These are phyloP conservation scores for Caerostris extrusa DNA, from an alignment of 1,140 invertebrate genomes.

Conservation along the genomic window DNA sequence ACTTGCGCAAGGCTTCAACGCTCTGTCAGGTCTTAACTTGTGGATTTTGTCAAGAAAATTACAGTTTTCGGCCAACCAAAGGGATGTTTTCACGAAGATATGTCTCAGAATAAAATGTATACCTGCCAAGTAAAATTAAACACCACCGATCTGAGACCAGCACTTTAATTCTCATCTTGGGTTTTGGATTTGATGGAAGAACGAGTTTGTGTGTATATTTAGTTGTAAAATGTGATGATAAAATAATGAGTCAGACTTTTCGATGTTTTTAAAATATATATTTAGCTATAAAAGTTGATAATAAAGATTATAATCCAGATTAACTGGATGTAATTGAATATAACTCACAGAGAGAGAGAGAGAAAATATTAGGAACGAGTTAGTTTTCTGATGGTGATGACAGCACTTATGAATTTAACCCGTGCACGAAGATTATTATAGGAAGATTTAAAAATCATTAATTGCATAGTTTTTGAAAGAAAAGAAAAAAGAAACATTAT, in stretches of 20 bases:
- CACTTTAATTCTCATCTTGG: not conserved
- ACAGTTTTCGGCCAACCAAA: not conserved
- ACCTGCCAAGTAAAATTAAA: not conserved
- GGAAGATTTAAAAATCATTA: too few species aligned
- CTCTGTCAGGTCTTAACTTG: not conserved
- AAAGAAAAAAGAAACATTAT: too few species aligned
- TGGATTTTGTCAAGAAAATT: slow-evolving; percentile 9
- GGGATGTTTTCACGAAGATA: not conserved
- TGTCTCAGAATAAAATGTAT: not conserved
- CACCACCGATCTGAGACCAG: not conserved
- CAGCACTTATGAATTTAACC: too few species aligned
- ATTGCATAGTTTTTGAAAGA: too few species aligned
- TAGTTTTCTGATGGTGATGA: too few species aligned
- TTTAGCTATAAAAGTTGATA: too few species aligned
- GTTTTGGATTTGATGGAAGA: not conserved
- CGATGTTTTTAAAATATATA: too few species aligned
- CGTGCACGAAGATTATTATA: too few species aligned
- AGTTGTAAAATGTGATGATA: not conserved
- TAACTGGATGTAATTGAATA: too few species aligned
- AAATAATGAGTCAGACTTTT: not conserved
- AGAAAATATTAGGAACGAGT: too few species aligned
- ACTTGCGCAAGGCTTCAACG: not conserved
- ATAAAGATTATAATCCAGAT: too few species aligned
- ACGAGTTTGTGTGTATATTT: not conserved
- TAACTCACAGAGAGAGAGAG: too few species aligned